Evolutionary conservation across 1,140 invertebrate genomes (phyloP), one percentile per base, ranked within the genome.

Genomic region (Pollicipes pollicipes): DNA sequence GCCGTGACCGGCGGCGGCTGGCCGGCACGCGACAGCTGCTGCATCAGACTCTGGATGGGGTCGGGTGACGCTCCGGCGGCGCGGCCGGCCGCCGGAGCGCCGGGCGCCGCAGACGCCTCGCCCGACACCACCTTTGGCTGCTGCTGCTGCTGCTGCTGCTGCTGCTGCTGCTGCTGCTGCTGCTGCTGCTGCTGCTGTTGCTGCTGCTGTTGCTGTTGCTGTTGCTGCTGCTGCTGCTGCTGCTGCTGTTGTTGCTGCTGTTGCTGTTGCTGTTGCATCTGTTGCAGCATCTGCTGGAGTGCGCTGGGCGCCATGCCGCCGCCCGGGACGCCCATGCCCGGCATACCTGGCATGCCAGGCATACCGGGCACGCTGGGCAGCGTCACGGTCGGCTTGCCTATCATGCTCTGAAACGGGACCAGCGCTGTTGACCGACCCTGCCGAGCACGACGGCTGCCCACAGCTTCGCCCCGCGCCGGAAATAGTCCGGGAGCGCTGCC

Each of bases 111-210:
- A 26, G 69, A 31, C n/a, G n/a, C n/a, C 26, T 66, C 69, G 21
- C 71, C 32, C 74, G 69, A 28, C 68, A 72, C 63, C 70, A 28
- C 30, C 72, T 73, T n/a, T 58, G 68, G 30, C 30, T 28, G 37
- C 72, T 71, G 6, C 77, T 72, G 27, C 76, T 75, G 70, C 35
- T 68, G 35, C 67, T 66, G 8, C 78, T 75, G 37, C 80, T 78
- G 58, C 78, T 76, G 28, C 76, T 76, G 72, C 77, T 76, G 29
- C 76, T 77, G 16, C 77, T 70, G 66, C 84, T 69, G 84, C 80
- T 68, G 73, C 75, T 66, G 66, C 29, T 67, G 69, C 75, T 66
- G 75, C 77, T 71, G 79, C 80, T 69, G 74, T n/a, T n/a, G n/a
- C n/a, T n/a, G n/a, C n/a, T n/a, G n/a, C 79, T 77, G 32, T 77